Percentiles rank a stretch among this genome's conserved stretches.
These are phyloP conservation scores for Lophius piscatorius DNA, from an alignment of 2,113 vertebrate genomes.

Conservation along the genomic window DNA sequence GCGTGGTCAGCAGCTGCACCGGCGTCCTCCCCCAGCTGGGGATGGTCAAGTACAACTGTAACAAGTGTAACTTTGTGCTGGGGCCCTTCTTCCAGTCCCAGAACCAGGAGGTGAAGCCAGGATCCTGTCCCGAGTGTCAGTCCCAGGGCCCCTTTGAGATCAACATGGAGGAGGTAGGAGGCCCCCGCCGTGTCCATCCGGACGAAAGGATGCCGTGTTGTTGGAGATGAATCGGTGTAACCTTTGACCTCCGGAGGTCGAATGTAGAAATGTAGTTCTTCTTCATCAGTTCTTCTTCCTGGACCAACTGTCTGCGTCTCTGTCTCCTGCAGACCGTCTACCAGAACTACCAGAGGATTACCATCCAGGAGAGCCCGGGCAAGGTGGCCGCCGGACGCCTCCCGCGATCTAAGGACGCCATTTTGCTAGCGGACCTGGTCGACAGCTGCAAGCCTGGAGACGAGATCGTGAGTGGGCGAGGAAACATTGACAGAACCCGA, in stretches of 20 bases:
- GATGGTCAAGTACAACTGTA: constrained; percentile 98
- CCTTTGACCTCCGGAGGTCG: too few species aligned
- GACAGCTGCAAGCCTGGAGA: constrained; percentile 97
- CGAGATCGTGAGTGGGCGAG: constrained; percentile 94
- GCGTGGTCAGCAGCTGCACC: constrained; percentile 95
- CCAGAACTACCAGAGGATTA: constrained; percentile 98
- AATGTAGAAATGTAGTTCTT: too few species aligned
- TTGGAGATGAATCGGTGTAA: too few species aligned
- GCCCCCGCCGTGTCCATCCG: too few species aligned
- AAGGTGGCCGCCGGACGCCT: constrained; percentile 94
- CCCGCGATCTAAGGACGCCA: constrained; percentile 96
- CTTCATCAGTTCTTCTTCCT: background rate
- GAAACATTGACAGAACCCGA: too few species aligned
- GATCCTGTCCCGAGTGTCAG: constrained; percentile 97
- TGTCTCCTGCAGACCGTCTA: constrained; percentile 87
- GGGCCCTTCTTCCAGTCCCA: constrained; percentile 97
- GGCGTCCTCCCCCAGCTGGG: constrained; percentile 96
- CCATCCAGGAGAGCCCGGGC: constrained; percentile 95
- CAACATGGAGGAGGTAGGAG: constrained; percentile 97
- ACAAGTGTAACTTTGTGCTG: constrained; percentile 93
- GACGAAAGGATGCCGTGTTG: too few species aligned
- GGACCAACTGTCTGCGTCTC: background rate
- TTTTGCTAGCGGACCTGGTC: constrained; percentile 93
- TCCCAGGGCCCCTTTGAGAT: constrained; percentile 94
- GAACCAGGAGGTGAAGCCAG: constrained; percentile 98